A percentile compares a stretch with the other conserved stretches of the same genome.
These are phyloP conservation scores for Trichogramma dendrolimi DNA, from an alignment of 2,888 invertebrate genomes.

Conservation along the genomic window DNA sequence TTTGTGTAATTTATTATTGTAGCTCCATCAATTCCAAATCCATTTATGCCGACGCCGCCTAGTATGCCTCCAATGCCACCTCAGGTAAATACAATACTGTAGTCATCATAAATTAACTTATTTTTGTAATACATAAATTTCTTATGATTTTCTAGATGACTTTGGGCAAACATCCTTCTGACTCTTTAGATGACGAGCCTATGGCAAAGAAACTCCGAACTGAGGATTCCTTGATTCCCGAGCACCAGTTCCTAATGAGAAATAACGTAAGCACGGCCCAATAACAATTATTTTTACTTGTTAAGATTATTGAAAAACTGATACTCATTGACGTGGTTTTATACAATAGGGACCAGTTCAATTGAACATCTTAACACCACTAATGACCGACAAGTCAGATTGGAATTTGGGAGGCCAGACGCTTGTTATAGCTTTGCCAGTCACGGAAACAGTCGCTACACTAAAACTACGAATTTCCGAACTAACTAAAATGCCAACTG, in stretches of 20 bases:
- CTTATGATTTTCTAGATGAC: conserved; percentile 44
- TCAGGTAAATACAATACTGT: conserved; percentile 36
- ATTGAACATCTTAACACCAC: conserved; percentile 78
- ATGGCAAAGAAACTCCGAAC: conserved; percentile 82
- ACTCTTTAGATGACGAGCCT: conserved; percentile 68
- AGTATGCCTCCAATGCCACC: conserved; percentile 50
- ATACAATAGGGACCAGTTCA: conserved; percentile 66
- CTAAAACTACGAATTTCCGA: conserved; percentile 85
- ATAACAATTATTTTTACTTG: neutral
- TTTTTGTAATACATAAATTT: neutral
- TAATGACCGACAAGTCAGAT: conserved; percentile 83
- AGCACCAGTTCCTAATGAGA: conserved; percentile 71
- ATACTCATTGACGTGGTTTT: neutral
- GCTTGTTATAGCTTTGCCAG: conserved; percentile 71
- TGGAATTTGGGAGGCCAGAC: conserved; percentile 93
- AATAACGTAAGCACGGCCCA: conserved; percentile 56
- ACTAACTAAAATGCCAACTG: conserved; percentile 87
- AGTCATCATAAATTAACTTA: conserved; percentile 4
- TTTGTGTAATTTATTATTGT: neutral
- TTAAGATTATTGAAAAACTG: neutral
- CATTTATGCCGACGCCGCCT: conserved; percentile 51
- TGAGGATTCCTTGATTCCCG: conserved; percentile 90
- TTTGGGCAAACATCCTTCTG: conserved; percentile 54
- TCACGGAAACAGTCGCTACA: conserved; percentile 74
- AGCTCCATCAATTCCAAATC: conserved; percentile 48